phyloP scores from a whole-genome alignment of 2,113 vertebrate species.

The Odontesthes bonariensis region DNA sequence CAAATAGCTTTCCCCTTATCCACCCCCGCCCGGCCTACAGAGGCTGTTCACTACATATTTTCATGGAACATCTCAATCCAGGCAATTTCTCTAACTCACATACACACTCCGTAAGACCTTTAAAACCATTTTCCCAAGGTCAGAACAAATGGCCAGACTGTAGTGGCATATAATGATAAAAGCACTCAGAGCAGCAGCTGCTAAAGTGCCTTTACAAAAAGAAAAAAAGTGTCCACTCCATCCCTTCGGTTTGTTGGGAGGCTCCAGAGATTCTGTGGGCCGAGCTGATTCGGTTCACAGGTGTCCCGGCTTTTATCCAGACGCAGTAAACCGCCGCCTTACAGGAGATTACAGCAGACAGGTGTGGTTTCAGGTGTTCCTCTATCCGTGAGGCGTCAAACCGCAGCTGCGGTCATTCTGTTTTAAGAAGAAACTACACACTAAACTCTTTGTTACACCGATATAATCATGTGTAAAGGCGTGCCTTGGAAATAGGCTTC shows the following conservation, averaged over 20 bases:
- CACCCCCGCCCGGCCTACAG: slow-evolving; percentile 42
- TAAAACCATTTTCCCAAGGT: slow-evolving; percentile 78
- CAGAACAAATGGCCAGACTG: slow-evolving; percentile 63
- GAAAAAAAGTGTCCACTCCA: slow-evolving; percentile 65
- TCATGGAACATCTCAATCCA: slow-evolving; percentile 69
- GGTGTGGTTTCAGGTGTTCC: background rate
- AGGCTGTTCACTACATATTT: slow-evolving; percentile 62
- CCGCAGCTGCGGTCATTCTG: background rate
- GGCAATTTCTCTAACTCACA: slow-evolving; percentile 37
- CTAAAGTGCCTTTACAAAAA: slow-evolving; percentile 67
- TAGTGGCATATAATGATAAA: slow-evolving; percentile 68
- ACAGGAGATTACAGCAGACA: slow-evolving; percentile 13
- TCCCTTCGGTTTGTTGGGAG: slow-evolving; percentile 43
- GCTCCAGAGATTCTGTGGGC: background rate
- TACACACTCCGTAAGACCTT: slow-evolving; percentile 63
- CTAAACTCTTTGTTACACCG: no score
- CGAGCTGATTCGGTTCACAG: slow-evolving; percentile 24
- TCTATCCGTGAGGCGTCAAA: background rate
- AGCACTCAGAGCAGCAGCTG: slow-evolving; percentile 62
- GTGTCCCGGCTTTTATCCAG: slow-evolving; percentile 37
- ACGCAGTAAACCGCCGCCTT: slow-evolving; percentile 29
- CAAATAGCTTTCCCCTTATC: slow-evolving; percentile 68
- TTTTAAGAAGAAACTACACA: background rate
- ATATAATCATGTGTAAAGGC: no score
- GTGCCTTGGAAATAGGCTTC: no score